phyloP scores from a whole-genome alignment of 2,113 vertebrate genomes.

The Dromaius novaehollandiae region DNA sequence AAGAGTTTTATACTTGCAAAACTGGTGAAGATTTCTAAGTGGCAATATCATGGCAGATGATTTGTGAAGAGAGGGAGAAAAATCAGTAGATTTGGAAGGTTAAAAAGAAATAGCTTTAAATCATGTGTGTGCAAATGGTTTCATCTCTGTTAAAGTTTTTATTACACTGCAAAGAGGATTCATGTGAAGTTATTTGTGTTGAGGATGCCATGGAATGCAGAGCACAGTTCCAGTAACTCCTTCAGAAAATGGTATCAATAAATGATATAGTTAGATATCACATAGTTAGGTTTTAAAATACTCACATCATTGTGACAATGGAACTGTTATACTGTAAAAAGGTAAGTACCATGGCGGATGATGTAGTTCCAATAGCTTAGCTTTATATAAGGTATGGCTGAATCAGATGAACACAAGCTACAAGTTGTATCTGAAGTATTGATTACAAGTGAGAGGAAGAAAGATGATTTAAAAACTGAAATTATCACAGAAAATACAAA shows the following conservation, averaged over 20 bases:
- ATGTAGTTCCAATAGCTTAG: not conserved
- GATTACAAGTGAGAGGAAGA: not conserved
- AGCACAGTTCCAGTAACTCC: constrained; percentile 64
- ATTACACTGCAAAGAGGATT: not conserved
- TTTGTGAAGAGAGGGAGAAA: constrained; percentile 34
- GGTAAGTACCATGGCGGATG: constrained; percentile 75
- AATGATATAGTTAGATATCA: constrained; percentile 55
- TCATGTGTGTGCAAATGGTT: not conserved
- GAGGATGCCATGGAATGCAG: not conserved
- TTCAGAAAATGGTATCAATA: constrained; percentile 50
- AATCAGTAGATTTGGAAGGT: not conserved
- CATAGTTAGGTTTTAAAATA: constrained; percentile 68
- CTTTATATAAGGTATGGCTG: not conserved
- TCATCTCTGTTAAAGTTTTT: not conserved
- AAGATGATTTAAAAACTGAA: too few species aligned
- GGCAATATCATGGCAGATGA: constrained; percentile 35
- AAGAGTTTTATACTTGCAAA: constrained; percentile 6
- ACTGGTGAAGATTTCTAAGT: not conserved
- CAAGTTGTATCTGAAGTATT: not conserved
- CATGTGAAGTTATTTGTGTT: not conserved
- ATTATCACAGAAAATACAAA: not conserved
- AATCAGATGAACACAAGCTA: not conserved
- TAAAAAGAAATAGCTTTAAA: constrained; percentile 32
- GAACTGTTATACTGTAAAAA: constrained; percentile 56
- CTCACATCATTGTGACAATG: constrained; percentile 56